Evolutionary conservation across 2,113 vertebrate species (phyloP).

Genomic region (Apteryx mantelli): DNA sequence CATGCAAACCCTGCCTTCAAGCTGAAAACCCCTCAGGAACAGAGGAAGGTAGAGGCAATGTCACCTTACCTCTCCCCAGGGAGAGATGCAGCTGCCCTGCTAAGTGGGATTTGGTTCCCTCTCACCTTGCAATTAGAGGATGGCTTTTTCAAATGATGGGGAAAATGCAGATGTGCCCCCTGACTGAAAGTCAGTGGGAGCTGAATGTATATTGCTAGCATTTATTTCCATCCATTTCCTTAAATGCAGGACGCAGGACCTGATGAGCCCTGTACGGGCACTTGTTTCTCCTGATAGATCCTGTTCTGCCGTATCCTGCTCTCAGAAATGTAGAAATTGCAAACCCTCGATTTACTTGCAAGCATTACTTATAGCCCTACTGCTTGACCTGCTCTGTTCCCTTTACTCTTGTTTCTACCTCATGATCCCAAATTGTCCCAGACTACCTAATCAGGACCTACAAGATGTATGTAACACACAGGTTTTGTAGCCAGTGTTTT

Average conservation of each 20-base stretch:
- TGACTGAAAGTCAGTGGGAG: not conserved
- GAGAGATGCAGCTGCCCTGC: not conserved
- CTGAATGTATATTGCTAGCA: not conserved
- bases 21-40: conserved; percentile 81
- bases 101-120: not conserved
- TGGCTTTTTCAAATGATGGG: not conserved
- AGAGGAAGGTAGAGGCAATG: conserved; percentile 80
- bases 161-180: not conserved
- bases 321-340: not conserved
- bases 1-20: conserved; percentile 90
- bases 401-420: not conserved
- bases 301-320: not conserved
- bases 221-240: not conserved
- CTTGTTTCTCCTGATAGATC: not conserved
- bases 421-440: not conserved
- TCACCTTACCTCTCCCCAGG: not conserved
- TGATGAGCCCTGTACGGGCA: not conserved
- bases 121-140: not conserved
- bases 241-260: not conserved
- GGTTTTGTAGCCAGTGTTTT: not conserved
- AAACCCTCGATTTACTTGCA: not conserved
- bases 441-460: not conserved
- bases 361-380: accelerated
- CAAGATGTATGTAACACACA: accelerated
- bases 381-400: not conserved